A percentile compares a stretch with the other conserved stretches of the same genome.
phyloP scores from a whole-genome alignment of 2,888 invertebrate genomes.

The Clanis bilineata region DNA sequence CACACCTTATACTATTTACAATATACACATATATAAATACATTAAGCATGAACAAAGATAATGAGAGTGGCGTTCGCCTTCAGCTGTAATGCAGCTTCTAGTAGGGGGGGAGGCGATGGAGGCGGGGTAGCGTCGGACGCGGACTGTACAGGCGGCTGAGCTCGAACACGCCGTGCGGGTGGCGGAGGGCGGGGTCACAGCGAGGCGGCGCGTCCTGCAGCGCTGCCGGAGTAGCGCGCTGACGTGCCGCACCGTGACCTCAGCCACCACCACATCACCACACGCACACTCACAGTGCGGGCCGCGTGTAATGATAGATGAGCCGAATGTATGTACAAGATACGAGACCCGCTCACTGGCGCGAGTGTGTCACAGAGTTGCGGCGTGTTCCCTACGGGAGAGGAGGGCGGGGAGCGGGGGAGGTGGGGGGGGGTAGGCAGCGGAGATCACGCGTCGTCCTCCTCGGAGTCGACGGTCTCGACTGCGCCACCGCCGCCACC shows the following conservation, averaged over 20 bases:
- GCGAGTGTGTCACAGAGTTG: background rate
- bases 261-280: constrained; percentile 18
- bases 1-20: constrained; percentile 78
- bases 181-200: constrained; percentile 16
- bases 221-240: constrained; percentile 15
- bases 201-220: constrained; percentile 22
- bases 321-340: background rate
- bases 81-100: constrained; percentile 32
- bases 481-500: constrained; percentile 66
- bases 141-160: constrained; percentile 61
- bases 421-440: too few species aligned
- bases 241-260: constrained; percentile 18
- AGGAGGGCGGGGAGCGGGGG: too few species aligned
- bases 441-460: constrained; percentile 72
- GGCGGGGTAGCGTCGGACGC: constrained; percentile 34
- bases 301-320: background rate
- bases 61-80: constrained; percentile 21
- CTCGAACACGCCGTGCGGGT: background rate
- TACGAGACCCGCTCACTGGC: background rate
- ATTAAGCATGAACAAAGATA: constrained; percentile 21
- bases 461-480: constrained; percentile 74
- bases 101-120: too few species aligned
- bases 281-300: constrained; percentile 23
- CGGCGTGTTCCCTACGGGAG: constrained; percentile 21
- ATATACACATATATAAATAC: constrained; percentile 60